phyloP scores from a whole-genome alignment of 1,140 invertebrate species.

The Portunus trituberculatus region DNA sequence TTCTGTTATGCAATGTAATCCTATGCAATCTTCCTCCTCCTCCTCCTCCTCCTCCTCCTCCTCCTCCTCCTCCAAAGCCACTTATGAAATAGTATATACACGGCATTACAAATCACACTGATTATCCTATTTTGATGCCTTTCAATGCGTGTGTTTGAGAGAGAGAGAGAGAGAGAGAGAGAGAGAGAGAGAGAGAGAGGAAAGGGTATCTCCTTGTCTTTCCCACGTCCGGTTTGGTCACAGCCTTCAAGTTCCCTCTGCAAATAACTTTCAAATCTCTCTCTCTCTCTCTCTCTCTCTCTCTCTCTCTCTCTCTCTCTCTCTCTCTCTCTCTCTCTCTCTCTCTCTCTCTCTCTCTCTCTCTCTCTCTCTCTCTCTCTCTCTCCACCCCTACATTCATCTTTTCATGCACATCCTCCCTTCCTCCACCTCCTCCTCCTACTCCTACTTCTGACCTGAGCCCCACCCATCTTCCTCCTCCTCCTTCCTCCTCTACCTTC shows the following conservation, averaged over 20 bases:
- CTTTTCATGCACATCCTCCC: not conserved
- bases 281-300: too few species aligned
- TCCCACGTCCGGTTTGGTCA: not conserved
- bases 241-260: too few species aligned
- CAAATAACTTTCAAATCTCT: too few species aligned
- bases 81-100: not conserved
- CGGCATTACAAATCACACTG: not conserved
- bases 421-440: not conserved
- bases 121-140: not conserved
- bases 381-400: not conserved
- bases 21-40: too few species aligned
- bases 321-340: not conserved
- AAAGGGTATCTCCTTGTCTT: not conserved
- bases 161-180: slow-evolving; percentile 20
- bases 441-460: not conserved
- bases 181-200: slow-evolving; percentile 18
- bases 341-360: not conserved
- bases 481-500: not conserved
- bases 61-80: not conserved
- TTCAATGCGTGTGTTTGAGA: not conserved
- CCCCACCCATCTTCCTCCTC: not conserved
- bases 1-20: too few species aligned
- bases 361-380: not conserved
- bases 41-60: slow-evolving; percentile 14
- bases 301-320: not conserved